phyloP scores from a whole-genome alignment of 1,140 invertebrate genomes.

The Calosoma granatense region DNA sequence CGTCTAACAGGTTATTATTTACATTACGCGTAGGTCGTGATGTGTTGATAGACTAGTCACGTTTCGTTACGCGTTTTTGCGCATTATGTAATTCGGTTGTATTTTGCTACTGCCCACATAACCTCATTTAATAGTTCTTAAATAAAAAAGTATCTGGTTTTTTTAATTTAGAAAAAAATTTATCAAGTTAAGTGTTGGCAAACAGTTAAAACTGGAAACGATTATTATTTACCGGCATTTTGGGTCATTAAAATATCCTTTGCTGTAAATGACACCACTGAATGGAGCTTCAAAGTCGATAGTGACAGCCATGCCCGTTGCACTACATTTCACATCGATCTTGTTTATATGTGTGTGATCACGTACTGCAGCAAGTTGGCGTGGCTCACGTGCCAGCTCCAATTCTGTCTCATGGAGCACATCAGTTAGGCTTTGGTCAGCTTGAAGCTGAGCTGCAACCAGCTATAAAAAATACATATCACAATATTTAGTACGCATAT shows the following conservation, averaged over 20 bases:
- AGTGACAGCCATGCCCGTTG: constrained; percentile 47
- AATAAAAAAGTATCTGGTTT: too few relatives aligned
- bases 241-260: constrained; percentile 53
- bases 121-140: too few relatives aligned
- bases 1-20: too few relatives aligned
- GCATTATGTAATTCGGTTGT: too few relatives aligned
- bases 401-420: background rate
- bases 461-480: background rate
- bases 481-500: too few relatives aligned
- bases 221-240: constrained; percentile 57
- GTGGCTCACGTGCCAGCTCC: background rate
- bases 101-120: too few relatives aligned
- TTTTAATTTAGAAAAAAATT: too few relatives aligned
- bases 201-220: too few relatives aligned
- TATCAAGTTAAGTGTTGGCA: too few relatives aligned
- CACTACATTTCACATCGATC: constrained; percentile 55
- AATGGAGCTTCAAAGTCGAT: constrained; percentile 54
- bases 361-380: constrained; percentile 13
- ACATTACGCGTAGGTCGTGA: too few relatives aligned
- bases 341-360: constrained; percentile 37
- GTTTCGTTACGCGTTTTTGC: too few relatives aligned
- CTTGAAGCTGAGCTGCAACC: background rate
- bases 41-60: too few relatives aligned
- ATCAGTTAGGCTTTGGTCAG: background rate
- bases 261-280: constrained; percentile 63